Percentiles rank a stretch among this genome's conserved stretches.
These are phyloP conservation scores for Phallusia fumigata DNA, from an alignment of 23 tunicate species.

Conservation along the genomic window DNA sequence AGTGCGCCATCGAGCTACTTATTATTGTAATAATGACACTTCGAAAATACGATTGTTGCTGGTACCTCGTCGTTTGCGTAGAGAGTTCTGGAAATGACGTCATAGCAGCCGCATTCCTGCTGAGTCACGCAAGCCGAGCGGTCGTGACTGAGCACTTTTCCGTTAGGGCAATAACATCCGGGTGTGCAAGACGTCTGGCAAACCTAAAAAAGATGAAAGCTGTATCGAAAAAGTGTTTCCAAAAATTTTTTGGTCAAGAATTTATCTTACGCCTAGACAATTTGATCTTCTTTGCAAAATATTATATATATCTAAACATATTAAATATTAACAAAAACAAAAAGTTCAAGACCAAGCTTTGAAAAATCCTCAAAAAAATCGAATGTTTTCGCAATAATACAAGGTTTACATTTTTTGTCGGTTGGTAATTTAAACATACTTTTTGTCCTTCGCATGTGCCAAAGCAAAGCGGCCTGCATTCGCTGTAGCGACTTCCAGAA, in stretches of 20 bases:
- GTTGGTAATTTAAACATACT: conserved; percentile 1
- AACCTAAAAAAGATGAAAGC: background rate
- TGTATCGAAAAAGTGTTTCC: no score
- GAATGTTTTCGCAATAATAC: no score
- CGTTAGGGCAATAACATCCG: conserved; percentile 31
- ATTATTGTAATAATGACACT: no score
- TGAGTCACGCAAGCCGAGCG: background rate
- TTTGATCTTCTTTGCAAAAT: background rate
- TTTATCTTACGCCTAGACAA: background rate
- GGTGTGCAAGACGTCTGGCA: conserved; percentile 20
- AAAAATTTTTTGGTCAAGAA: background rate
- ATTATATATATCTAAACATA: no score
- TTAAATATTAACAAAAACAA: no score
- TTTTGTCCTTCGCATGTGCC: conserved; percentile 21
- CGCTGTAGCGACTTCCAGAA: conserved; percentile 19
- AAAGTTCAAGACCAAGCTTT: no score
- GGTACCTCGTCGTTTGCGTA: background rate
- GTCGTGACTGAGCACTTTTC: conserved; percentile 14
- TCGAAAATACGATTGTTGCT: no score
- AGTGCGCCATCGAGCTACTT: no score
- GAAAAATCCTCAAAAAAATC: no score
- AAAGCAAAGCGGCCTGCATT: conserved; percentile 31
- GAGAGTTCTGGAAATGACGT: background rate
- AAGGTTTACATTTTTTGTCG: no score
- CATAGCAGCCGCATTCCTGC: conserved; percentile 20